Conservation (phyloP, 2,888 invertebrate genomes). For the Colletes collaris region DNA sequence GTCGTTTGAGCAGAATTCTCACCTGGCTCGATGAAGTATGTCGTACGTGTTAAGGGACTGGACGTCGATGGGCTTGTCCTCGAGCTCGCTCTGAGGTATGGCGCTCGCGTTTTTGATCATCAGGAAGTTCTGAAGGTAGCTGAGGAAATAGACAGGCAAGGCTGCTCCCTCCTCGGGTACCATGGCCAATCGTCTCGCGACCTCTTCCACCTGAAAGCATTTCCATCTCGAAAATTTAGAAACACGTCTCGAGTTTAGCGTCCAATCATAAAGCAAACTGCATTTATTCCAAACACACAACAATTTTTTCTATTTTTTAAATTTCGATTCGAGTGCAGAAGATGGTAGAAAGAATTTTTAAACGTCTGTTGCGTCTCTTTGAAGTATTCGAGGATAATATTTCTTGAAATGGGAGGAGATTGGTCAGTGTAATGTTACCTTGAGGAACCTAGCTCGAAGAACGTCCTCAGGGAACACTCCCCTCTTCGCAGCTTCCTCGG, state of each 20-base stretch:
- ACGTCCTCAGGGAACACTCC: constrained; percentile 96
- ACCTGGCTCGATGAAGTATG: constrained; percentile 95
- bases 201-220: constrained; percentile 86
- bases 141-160: constrained; percentile 91
- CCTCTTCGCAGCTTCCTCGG: constrained; percentile 89
- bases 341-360: too few relatives aligned
- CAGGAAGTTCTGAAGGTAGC: constrained; percentile 95
- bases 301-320: not conserved
- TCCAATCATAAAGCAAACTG: not conserved
- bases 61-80: constrained; percentile 89
- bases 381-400: too few relatives aligned
- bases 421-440: constrained; percentile 77
- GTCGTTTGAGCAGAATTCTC: constrained; percentile 58
- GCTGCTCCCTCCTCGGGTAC: constrained; percentile 95
- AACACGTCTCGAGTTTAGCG: constrained; percentile 9
- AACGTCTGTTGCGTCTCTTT: too few relatives aligned
- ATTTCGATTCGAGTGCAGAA: too few relatives aligned
- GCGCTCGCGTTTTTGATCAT: constrained; percentile 88
- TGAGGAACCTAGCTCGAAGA: constrained; percentile 92
- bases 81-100: constrained; percentile 89
- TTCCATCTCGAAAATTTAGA: constrained; percentile 22
- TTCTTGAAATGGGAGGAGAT: not conserved
- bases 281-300: not conserved
- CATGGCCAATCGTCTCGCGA: constrained; percentile 93
- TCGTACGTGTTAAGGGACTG: constrained; percentile 92